Conservation (phyloP, 2,113 vertebrate genomes). For the Xiphophorus maculatus region DNA sequence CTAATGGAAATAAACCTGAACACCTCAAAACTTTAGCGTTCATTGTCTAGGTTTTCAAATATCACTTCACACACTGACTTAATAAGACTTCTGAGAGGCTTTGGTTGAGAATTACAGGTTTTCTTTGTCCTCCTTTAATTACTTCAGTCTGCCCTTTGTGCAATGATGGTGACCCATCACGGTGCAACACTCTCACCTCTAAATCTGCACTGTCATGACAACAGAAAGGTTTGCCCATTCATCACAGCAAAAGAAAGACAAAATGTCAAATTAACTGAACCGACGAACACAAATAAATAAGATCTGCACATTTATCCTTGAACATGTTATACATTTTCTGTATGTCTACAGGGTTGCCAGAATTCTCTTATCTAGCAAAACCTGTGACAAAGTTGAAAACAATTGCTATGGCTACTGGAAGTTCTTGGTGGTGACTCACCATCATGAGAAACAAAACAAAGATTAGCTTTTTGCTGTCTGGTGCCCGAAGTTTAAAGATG, state of each 20-base stretch:
- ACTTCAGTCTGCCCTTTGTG: conserved; percentile 25
- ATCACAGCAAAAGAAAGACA: neutral
- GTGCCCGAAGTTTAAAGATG: conserved; percentile 43
- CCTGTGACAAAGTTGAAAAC: conserved; percentile 22
- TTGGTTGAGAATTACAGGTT: conserved; percentile 32
- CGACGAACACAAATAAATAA: neutral
- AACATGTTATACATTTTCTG: neutral
- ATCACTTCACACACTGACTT: conserved; percentile 9
- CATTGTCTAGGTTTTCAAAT: neutral
- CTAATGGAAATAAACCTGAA: neutral
- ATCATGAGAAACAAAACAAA: conserved; percentile 73
- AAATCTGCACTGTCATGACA: conserved; percentile 34
- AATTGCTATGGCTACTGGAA: conserved; percentile 61
- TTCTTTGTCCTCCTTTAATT: conserved; percentile 42
- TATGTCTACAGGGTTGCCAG: neutral
- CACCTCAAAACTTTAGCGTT: neutral
- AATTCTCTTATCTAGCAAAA: conserved; percentile 26
- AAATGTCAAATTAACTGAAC: neutral
- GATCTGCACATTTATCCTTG: neutral
- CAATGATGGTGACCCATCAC: conserved; percentile 14
- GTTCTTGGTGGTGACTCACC: conserved; percentile 55
- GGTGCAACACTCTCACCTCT: conserved; percentile 12
- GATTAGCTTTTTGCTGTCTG: conserved; percentile 42
- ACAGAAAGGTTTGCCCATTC: conserved; percentile 7
- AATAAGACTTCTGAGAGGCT: neutral